Base-by-base conservation (phyloP, 2,888 invertebrate species). In the Lithosia quadra region DNA sequence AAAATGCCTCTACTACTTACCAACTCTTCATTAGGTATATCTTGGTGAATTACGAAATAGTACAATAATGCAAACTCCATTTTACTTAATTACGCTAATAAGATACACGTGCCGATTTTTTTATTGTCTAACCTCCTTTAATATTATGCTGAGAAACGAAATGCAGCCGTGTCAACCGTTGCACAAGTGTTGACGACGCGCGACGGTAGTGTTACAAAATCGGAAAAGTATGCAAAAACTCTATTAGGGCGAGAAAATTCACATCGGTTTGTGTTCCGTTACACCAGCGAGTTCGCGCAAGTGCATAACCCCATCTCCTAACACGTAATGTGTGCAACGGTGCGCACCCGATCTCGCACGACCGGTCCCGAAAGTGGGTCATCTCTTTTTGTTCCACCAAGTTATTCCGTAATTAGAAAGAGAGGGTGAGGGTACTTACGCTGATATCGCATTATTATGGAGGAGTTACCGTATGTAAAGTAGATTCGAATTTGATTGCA, bases 331-430 rank as follows among this genome's bases (percentile, higher is more conserved):
- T 90, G 92, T 91, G 92, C 93, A 93, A 92, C 94, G 93, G 93
- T 90, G 92, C 91, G 91, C 90, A 87, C 92, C 91, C 92, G 92
- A 94, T 94, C 94, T 92, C 90, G 92, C 90, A 89, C 93, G 92
- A 94, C 95, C 94, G 94, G 94, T 94, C 91, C 86, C 84, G 88
- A 92, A 95, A 92, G 91, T 95, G 86, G 95, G 95, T 91, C 94
- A 94, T 95, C 93, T 94, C 94, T 95, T 95, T 95, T 95, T 95
- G 94, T 94, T 95, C 90, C 91, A 92, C 90, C 90, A 91, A 91
- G 87, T 85, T 92, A 92, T 93, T 92, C 94, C 90, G 93, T 93
- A 95, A 95, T 94, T 92, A 94, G 93, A 93, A 89, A 90, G 91
- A 93, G 91, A 92, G 78, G 80, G 75, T 81, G 67, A 72, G 76